Evolutionary conservation across 2,113 vertebrate species (phyloP).

Genomic region (Pontoporia blainvillei): DNA sequence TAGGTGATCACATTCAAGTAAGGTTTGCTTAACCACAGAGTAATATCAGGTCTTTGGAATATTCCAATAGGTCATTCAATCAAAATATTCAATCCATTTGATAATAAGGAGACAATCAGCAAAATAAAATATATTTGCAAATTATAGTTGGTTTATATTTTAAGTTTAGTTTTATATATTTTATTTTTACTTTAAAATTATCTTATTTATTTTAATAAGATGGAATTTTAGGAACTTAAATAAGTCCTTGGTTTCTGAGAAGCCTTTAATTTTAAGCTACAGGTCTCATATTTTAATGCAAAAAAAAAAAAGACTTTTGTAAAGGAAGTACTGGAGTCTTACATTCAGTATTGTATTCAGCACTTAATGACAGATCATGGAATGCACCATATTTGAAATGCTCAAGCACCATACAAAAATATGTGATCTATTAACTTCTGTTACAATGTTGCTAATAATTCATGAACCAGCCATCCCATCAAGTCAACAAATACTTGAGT

Average conservation of each 20-base stretch:
- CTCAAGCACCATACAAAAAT: background rate
- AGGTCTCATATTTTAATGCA: background rate
- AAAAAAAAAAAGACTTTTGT: background rate
- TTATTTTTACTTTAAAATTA: background rate
- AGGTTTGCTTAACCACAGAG: background rate
- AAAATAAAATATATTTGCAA: background rate
- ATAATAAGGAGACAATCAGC: background rate
- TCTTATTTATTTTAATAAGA: background rate
- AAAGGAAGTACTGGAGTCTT: background rate
- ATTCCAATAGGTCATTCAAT: background rate
- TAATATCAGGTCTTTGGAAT: background rate
- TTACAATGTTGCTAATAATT: background rate
- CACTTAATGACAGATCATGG: background rate
- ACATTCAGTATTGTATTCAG: background rate
- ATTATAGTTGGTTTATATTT: background rate
- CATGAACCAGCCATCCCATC: background rate
- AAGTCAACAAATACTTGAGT: background rate
- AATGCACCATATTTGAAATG: background rate
- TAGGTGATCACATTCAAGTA: background rate
- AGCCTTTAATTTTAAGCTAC: background rate
- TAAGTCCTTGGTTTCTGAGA: background rate
- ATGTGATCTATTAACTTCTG: background rate
- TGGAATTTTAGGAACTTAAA: background rate
- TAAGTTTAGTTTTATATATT: background rate
- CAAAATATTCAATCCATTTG: background rate